Evolutionary conservation across 2,797 vertebrate species (phyloP), one percentile per base, ranked within the genome.

Genomic region (Melanogrammus aeglefinus): DNA sequence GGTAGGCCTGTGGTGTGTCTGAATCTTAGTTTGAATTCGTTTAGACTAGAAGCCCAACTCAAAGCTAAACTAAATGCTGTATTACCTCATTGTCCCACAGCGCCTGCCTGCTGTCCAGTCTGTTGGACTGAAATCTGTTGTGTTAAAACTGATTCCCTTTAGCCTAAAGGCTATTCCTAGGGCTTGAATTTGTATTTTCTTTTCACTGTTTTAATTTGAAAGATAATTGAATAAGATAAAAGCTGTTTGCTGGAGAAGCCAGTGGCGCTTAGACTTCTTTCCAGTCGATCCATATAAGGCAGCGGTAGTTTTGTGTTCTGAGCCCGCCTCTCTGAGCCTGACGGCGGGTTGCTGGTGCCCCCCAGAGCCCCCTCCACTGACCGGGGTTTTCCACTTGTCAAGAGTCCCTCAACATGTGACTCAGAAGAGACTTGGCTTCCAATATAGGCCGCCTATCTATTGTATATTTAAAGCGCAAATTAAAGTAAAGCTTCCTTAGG

Each of bases 301-400:
- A 33, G 70, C 70, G 29, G 16, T 35, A 10, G 63, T 27, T 69
- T 12, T 27, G 9, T 9, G 57, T 24, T n/a, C 8, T 1, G 7
- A 3, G 0, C 0, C 63, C 63, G 24, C n/a, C 63, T 27, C n/a
- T 2, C n/a, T 27, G 63, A 12, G n/a, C n/a, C n/a, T 27, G 24
- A 0, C n/a, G 63, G 10, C 24, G 24, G 63, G 63, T 8, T 69
- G n/a, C 24, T 27, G 63, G 1, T 9, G 47, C 47, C 6, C 14
- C 16, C 5, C 57, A 1, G 57, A 8, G 21, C 1, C 27, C 18
- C 39, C 86, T 90, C 75, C 4, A 76, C 75, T 88, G 88, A 91
- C 90, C 35, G 72, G 73, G 81, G 82, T 77, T 92, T 92, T 92
- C 91, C 90, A 90, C 79, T 74, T 66, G n/a, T n/a, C n/a, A n/a